These are phyloP conservation scores for Corydoras maculifer DNA, from an alignment of 2,113 vertebrate species.

Conservation along the genomic window DNA sequence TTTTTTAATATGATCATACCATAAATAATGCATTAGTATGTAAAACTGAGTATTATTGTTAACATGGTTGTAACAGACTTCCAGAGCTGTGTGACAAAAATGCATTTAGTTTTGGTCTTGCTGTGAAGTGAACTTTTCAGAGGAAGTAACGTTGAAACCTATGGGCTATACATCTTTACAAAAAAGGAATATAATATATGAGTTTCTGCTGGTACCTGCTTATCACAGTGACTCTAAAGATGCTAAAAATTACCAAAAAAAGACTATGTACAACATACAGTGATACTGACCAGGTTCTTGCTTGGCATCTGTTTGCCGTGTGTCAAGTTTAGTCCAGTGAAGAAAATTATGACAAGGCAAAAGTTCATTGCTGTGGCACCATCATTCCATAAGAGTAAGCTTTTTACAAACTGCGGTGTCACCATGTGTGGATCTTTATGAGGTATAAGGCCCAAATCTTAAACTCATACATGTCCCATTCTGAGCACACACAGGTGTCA, in stretches of 20 bases:
- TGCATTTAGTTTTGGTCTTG: conserved; percentile 8
- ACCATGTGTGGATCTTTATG: conserved; percentile 47
- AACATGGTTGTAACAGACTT: too few species aligned
- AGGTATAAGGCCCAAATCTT: conserved; percentile 46
- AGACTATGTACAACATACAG: conserved; percentile 57
- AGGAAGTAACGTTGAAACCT: conserved; percentile 56
- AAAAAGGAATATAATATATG: conserved; percentile 62
- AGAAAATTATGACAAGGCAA: conserved; percentile 29
- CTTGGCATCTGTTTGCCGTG: conserved; percentile 33
- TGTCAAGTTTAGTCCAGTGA: conserved; percentile 29
- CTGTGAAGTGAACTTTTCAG: conserved; percentile 24
- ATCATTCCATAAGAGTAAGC: conserved; percentile 29
- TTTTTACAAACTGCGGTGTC: conserved; percentile 32
- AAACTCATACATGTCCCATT: conserved; percentile 1
- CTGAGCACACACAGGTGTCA: background rate
- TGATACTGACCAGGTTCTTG: conserved; percentile 41
- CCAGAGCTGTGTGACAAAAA: too few species aligned
- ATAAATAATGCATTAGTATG: too few species aligned
- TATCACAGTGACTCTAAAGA: conserved; percentile 75
- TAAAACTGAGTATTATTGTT: too few species aligned
- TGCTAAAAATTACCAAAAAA: conserved; percentile 47
- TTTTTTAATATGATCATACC: too few species aligned
- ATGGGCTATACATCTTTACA: conserved; percentile 62
- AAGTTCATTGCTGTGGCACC: conserved; percentile 25
- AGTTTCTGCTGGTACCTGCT: conserved; percentile 73